These are phyloP conservation scores for Myotis yumanensis DNA, from an alignment of 2,113 vertebrate species.

Conservation along the genomic window DNA sequence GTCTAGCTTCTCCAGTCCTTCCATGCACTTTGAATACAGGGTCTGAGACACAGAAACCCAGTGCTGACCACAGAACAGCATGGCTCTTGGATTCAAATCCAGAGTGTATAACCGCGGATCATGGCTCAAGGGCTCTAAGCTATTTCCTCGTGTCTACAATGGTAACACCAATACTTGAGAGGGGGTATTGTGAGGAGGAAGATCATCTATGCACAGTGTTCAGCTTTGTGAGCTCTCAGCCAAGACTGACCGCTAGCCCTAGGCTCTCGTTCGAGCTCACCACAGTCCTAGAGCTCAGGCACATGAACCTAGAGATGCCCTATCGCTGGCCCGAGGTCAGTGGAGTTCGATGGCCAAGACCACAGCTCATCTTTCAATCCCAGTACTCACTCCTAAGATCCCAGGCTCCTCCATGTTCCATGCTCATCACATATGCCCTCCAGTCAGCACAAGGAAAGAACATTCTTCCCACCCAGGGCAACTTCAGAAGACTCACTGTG, in stretches of 20 bases:
- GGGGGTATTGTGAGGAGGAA: background rate
- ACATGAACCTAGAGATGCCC: background rate
- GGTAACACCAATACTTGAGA: background rate
- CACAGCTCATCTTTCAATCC: background rate
- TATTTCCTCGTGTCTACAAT: background rate
- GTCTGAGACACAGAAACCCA: background rate
- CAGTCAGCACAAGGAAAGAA: background rate
- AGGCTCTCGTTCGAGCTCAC: background rate
- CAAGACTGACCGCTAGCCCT: background rate
- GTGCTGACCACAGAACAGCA: too few species aligned
- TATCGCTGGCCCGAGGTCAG: background rate
- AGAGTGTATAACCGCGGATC: background rate
- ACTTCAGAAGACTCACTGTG: slow-evolving; percentile 88
- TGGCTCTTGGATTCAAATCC: background rate
- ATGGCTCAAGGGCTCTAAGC: background rate
- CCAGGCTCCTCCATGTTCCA: background rate
- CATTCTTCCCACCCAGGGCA: background rate
- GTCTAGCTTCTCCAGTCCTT: background rate
- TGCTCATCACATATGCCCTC: background rate
- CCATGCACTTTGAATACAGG: background rate
- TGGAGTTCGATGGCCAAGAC: background rate
- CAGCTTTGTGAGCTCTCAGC: background rate
- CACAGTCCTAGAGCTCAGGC: background rate
- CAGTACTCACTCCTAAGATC: background rate
- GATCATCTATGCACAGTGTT: rapidly evolving